A percentile compares a stretch with the other conserved stretches of the same genome.
phyloP scores from a whole-genome alignment of 2,888 invertebrate species.

The Lottia scabra region DNA sequence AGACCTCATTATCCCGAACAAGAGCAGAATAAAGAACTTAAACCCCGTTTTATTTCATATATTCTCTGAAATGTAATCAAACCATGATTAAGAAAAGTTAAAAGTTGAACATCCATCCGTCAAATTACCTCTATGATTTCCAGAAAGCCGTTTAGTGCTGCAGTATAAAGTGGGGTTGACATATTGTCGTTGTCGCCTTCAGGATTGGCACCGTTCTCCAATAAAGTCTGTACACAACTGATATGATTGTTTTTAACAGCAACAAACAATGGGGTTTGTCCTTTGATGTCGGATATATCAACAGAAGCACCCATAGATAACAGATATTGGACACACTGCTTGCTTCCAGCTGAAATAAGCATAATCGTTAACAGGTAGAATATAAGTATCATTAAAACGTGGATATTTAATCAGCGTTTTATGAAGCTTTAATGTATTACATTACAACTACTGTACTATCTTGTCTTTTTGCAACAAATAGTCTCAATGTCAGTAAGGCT shows the following conservation, averaged over 20 bases:
- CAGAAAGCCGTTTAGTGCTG: conserved; percentile 46
- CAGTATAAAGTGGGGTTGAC: conserved; percentile 49
- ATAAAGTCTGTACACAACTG: conserved; percentile 38
- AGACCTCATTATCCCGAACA: no score
- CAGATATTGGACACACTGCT: conserved; percentile 31
- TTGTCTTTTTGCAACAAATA: no score
- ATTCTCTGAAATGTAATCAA: no score
- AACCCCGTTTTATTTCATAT: no score
- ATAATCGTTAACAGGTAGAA: neutral
- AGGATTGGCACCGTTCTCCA: conserved; percentile 47
- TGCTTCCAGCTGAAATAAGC: conserved; percentile 37
- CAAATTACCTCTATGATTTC: conserved; percentile 38
- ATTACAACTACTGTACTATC: no score
- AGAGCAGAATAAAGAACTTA: no score
- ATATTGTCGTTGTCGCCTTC: conserved; percentile 44
- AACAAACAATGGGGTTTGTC: conserved; percentile 55
- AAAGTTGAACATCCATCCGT: no score
- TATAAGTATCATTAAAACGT: no score
- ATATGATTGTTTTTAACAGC: conserved; percentile 49
- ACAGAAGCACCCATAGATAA: conserved; percentile 40
- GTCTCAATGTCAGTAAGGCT: no score
- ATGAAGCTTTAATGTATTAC: no score
- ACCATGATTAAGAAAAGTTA: no score
- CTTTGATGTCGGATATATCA: conserved; percentile 47
- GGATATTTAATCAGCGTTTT: no score